Conservation (phyloP, 2,113 vertebrate genomes). For the Xiphias gladius region DNA sequence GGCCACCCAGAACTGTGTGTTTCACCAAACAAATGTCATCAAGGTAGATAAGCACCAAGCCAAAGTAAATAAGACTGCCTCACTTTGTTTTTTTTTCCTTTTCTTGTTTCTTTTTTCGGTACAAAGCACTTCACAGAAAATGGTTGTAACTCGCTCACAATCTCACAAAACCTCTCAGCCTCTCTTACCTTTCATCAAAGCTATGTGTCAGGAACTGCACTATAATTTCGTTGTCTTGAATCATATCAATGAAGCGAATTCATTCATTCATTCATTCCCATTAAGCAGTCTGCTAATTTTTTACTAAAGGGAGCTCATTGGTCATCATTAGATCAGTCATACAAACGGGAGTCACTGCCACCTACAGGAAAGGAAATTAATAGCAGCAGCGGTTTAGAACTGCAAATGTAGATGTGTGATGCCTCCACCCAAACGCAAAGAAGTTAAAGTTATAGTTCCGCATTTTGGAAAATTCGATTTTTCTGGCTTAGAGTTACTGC, state of each 20-base stretch:
- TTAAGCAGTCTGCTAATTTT: background rate
- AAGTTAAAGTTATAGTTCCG: background rate
- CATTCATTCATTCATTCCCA: background rate
- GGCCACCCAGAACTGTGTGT: slow-evolving; percentile 74
- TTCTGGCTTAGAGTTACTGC: background rate
- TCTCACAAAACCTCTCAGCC: background rate
- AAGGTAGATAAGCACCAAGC: slow-evolving; percentile 77
- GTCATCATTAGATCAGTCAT: background rate
- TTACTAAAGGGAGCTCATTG: background rate
- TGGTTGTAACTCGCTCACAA: slow-evolving; percentile 2
- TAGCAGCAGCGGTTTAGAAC: background rate
- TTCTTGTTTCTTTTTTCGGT: slow-evolving; percentile 18
- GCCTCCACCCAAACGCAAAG: background rate
- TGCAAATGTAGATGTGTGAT: background rate
- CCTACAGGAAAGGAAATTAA: background rate
- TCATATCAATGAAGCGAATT: background rate
- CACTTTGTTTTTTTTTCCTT: slow-evolving; percentile 24
- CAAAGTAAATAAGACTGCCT: slow-evolving; percentile 70
- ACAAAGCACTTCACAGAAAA: slow-evolving; percentile 1
- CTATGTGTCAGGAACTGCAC: background rate
- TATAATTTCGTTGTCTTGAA: background rate
- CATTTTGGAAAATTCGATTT: background rate
- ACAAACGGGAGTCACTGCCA: background rate
- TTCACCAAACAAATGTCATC: slow-evolving; percentile 68
- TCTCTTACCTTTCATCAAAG: background rate